Evolutionary conservation across 1,140 invertebrate species (phyloP), one percentile per base, ranked within the genome.

Genomic region (Argopecten irradians): DNA sequence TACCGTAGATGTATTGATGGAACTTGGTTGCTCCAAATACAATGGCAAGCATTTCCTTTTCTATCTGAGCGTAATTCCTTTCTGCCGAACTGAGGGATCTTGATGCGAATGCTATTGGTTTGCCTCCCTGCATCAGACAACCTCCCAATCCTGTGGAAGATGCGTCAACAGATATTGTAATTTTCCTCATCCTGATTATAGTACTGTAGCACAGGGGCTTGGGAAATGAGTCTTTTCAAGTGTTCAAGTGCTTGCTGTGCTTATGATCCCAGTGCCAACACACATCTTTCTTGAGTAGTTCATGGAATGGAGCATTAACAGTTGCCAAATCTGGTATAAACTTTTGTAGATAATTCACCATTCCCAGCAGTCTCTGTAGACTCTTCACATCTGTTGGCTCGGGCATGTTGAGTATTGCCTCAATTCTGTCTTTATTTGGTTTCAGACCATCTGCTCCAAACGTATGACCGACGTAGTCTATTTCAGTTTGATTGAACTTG

Each of bases 291-390:
- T 91, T 91, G 3, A 87, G 86, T 34, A 96, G 90, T 36, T 92
- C 55, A 88, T 94, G 93, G 7, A 96, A 88, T 19, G 95, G 95
- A 0, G 89, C 92, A 13, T 93, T 92, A 7, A 95, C n/a, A 11
- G 91, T 90, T 8, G 95, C 91, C 84, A 96, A 94, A 82, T 96
- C 91, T 43, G 92, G 91, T 14, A 96, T 90, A 89, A 96, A 96
- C 34, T 95, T 91, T 82, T 95, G 91, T 85, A 96, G 96, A 91
- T 95, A 96, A n/a, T 94, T 88, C 2, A 88, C 89, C 71, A 90
- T 82, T 5, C 89, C 91, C 46, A 90, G 87, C 0, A 90, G 19
- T 22, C 55, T 35, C 32, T 85, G 71, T 14, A 91, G 36, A 34
- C 88, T 86, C 16, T 86, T 16, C 46, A 87, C 83, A 32, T 86